A percentile compares a stretch with the other conserved stretches of the same genome.
These are phyloP conservation scores for Schmidtea mediterranea DNA, from an alignment of 1,140 invertebrate species.

Conservation along the genomic window DNA sequence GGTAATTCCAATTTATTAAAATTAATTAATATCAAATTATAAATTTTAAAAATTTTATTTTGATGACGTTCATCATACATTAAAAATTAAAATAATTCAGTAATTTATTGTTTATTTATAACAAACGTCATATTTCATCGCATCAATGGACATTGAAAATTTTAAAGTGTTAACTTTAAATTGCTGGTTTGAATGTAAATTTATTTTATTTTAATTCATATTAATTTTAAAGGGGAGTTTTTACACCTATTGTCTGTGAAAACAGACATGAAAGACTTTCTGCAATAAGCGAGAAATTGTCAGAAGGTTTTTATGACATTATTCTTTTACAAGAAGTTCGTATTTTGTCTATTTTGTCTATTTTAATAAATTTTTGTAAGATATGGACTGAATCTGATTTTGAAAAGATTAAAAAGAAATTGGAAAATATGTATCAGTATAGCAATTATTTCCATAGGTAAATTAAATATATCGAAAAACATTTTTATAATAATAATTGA, in stretches of 20 bases:
- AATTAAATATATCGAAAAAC: conserved; percentile 6
- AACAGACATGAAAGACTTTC: conserved; percentile 43
- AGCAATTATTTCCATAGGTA: conserved; percentile 77
- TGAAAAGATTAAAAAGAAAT: conserved; percentile 33
- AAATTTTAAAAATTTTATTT: too few relatives aligned
- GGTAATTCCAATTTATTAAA: too few relatives aligned
- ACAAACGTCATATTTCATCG: too few relatives aligned
- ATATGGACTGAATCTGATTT: conserved; percentile 50
- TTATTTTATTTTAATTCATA: not conserved
- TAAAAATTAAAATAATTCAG: too few relatives aligned
- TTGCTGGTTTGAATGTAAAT: too few relatives aligned
- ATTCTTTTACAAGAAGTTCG: conserved; percentile 63
- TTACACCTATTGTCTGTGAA: conserved; percentile 33
- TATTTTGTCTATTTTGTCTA: conserved; percentile 5
- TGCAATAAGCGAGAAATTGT: conserved; percentile 47
- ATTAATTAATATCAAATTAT: too few relatives aligned
- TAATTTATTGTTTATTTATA: too few relatives aligned
- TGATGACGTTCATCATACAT: too few relatives aligned
- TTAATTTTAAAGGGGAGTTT: conserved; percentile 43
- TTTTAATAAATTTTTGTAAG: conserved; percentile 11
- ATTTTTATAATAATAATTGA: too few relatives aligned
- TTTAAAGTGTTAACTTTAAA: too few relatives aligned
- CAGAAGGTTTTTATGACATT: conserved; percentile 41
- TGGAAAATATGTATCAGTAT: conserved; percentile 38
- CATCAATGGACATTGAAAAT: too few relatives aligned